Evolutionary conservation across 2,888 invertebrate species (phyloP).

Genomic region (Cybosia mesomella): DNA sequence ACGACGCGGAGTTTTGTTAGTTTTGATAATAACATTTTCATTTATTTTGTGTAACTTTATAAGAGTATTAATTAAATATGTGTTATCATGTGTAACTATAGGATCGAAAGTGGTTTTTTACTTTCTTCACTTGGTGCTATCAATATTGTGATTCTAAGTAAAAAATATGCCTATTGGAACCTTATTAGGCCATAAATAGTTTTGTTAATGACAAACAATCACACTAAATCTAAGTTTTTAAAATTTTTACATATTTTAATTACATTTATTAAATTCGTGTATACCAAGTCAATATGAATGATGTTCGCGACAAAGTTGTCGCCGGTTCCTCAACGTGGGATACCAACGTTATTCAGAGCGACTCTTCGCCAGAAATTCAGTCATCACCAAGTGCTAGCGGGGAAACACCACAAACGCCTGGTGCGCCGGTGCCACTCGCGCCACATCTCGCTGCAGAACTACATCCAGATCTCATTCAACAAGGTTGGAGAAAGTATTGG

Average conservation of each 20-base stretch:
- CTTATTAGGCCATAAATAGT: slow-evolving; percentile 58
- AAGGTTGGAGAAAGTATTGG: slow-evolving; percentile 99
- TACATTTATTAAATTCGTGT: slow-evolving; percentile 25
- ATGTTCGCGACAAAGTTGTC: slow-evolving; percentile 84
- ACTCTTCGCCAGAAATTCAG: slow-evolving; percentile 80
- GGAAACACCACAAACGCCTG: slow-evolving; percentile 87
- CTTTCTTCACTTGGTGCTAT: slow-evolving; percentile 73
- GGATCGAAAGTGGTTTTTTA: slow-evolving; percentile 55
- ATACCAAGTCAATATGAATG: slow-evolving; percentile 77
- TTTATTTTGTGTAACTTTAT: slow-evolving; percentile 48
- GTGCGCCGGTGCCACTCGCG: slow-evolving; percentile 85
- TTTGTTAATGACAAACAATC: slow-evolving; percentile 22
- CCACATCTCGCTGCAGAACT: slow-evolving; percentile 81
- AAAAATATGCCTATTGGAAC: slow-evolving; percentile 71
- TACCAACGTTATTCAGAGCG: slow-evolving; percentile 72
- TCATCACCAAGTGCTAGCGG: slow-evolving; percentile 79
- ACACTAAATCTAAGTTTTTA: background rate
- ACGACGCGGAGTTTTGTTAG: slow-evolving; percentile 67
- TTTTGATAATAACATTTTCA: slow-evolving; percentile 59
- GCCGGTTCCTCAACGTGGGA: slow-evolving; percentile 84
- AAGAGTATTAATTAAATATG: slow-evolving; percentile 36
- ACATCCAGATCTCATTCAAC: slow-evolving; percentile 88
- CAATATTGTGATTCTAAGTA: slow-evolving; percentile 70
- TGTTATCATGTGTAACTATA: slow-evolving; percentile 59
- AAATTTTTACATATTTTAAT: slow-evolving; percentile 20